A percentile compares a stretch with the other conserved stretches of the same genome.
Conservation (phyloP, 2,797 vertebrate species). For the Takifugu rubripes region DNA sequence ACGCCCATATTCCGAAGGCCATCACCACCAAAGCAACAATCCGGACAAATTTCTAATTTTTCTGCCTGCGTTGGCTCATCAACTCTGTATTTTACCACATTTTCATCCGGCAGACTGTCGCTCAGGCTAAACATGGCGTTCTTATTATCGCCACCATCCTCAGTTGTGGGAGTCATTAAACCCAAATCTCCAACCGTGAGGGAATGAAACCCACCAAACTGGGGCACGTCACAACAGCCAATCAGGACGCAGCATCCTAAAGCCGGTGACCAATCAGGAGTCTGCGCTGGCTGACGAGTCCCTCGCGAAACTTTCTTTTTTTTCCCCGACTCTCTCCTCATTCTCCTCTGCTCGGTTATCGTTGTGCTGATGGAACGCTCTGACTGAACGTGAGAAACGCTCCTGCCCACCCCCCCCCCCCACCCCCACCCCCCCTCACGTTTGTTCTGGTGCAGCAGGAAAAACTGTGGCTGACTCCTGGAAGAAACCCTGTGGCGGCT, state of each 20-base stretch:
- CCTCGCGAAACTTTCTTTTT: constrained; percentile 46
- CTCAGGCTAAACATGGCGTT: constrained; percentile 59
- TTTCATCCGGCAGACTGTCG: constrained; percentile 38
- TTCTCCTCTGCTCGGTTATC: constrained; percentile 48
- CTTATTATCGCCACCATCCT: constrained; percentile 51
- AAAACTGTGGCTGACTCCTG: constrained; percentile 68
- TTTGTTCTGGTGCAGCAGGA: constrained; percentile 65
- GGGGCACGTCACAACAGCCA: constrained; percentile 56
- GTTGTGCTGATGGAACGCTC: constrained; percentile 61
- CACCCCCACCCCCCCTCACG: constrained; percentile 47
- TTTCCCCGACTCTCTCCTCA: constrained; percentile 5
- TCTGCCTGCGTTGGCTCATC: constrained; percentile 23
- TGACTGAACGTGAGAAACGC: constrained; percentile 49
- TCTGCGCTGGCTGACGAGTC: constrained; percentile 60
- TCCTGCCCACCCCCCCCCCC: constrained; percentile 43
- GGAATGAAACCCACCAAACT: constrained; percentile 51
- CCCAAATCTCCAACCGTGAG: constrained; percentile 52
- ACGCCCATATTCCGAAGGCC: no score
- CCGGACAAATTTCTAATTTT: constrained; percentile 14
- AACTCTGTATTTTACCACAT: constrained; percentile 40
- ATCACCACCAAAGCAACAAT: no score
- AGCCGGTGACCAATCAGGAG: constrained; percentile 49
- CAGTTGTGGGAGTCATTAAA: constrained; percentile 63
- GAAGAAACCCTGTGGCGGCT: constrained; percentile 73
- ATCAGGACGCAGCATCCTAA: constrained; percentile 34